Evolutionary conservation across 2,888 invertebrate species (phyloP).

Genomic region (Baronia brevicornis): DNA sequence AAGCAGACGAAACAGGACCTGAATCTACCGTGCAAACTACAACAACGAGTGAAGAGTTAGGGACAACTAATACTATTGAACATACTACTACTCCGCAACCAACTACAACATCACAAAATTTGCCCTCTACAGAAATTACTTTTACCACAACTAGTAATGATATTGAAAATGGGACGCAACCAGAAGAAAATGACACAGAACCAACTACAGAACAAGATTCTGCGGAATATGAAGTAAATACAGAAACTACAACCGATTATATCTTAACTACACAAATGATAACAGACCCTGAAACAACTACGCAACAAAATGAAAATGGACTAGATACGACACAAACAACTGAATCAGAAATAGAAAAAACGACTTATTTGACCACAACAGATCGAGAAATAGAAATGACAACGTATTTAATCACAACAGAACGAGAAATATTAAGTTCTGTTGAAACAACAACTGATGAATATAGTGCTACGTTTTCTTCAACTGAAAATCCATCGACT

Average conservation of each 20-base stretch:
- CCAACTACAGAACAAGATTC: background rate
- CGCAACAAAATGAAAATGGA: too few species aligned
- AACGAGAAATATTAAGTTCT: background rate
- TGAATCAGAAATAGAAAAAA: background rate
- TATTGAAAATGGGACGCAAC: too few species aligned
- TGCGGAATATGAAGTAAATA: too few species aligned
- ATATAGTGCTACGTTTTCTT: background rate
- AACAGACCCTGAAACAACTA: background rate
- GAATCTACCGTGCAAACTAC: background rate
- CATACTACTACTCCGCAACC: background rate
- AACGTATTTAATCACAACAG: background rate
- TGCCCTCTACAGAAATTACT: background rate
- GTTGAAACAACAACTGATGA: background rate
- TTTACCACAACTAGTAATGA: too few species aligned
- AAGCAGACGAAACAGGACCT: background rate
- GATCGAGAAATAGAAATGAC: background rate
- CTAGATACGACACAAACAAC: conserved; percentile 1
- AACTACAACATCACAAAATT: background rate
- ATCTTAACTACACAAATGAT: background rate
- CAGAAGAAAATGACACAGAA: background rate
- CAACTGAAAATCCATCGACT: conserved; percentile 2
- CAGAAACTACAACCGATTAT: background rate
- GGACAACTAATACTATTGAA: background rate
- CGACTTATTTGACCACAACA: background rate
- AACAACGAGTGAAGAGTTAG: background rate